Conservation (phyloP, 1,140 invertebrate species). For the Macrostomum lignano region DNA sequence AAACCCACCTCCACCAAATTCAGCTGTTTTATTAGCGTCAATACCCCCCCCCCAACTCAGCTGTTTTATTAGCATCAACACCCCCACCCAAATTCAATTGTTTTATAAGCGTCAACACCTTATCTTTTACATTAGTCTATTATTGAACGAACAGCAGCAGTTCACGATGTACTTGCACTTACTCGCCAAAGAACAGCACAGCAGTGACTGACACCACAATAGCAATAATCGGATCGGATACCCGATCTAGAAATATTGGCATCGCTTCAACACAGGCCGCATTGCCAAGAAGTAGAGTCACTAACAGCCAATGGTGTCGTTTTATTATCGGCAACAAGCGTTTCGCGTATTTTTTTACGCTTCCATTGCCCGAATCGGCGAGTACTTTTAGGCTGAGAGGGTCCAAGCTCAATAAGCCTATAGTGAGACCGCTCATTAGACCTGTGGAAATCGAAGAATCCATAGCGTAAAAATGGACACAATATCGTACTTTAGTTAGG, state of each 20-base stretch:
- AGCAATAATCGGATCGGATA: constrained; percentile 18
- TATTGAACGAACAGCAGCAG: no score
- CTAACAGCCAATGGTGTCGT: constrained; percentile 18
- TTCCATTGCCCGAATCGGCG: constrained; percentile 14
- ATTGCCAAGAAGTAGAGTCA: constrained; percentile 21
- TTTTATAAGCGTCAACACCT: no score
- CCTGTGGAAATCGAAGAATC: no score
- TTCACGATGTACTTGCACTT: constrained; percentile 5
- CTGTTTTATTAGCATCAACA: no score
- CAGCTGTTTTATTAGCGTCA: no score
- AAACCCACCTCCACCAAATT: no score
- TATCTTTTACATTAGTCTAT: no score
- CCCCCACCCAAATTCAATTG: no score
- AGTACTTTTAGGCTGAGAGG: constrained; percentile 15
- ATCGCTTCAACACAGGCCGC: constrained; percentile 23
- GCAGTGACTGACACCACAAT: constrained; percentile 20
- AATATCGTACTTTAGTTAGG: no score
- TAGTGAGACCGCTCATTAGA: constrained; percentile 21
- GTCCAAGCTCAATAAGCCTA: constrained; percentile 21
- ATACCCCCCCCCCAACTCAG: no score
- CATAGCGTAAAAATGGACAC: no score
- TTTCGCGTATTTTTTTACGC: constrained; percentile 14
- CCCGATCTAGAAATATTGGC: constrained; percentile 22
- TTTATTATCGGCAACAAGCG: constrained; percentile 18
- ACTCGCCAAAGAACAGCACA: constrained; percentile 26